Evolutionary conservation across 2,888 invertebrate genomes (phyloP).

Genomic region (Phaedon cochleariae): DNA sequence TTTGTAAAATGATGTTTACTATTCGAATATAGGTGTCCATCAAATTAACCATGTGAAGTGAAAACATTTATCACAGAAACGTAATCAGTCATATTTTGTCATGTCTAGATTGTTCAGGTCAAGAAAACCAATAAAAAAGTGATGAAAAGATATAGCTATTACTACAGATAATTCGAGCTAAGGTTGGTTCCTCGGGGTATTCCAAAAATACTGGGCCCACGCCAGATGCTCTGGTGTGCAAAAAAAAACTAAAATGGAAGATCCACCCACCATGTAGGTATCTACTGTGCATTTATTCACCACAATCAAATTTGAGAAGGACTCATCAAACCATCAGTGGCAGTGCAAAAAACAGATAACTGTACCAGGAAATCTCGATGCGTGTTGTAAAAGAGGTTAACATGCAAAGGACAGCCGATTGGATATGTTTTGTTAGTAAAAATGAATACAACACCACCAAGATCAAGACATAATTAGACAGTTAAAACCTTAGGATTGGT

Average conservation of each 20-base stretch:
- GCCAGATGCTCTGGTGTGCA: slow-evolving; percentile 55
- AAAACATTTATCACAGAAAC: too few relatives aligned
- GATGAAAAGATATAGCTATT: slow-evolving; percentile 11
- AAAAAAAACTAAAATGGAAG: slow-evolving; percentile 23
- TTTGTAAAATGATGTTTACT: too few relatives aligned
- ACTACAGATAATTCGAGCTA: slow-evolving; percentile 41
- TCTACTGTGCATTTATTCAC: slow-evolving; percentile 19
- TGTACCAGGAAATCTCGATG: slow-evolving; percentile 29
- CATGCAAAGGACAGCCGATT: slow-evolving; percentile 38
- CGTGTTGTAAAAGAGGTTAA: slow-evolving; percentile 32
- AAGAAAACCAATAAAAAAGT: background rate
- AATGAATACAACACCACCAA: slow-evolving; percentile 24
- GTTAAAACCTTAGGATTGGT: slow-evolving; percentile 30
- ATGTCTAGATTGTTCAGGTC: background rate
- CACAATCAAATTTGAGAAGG: slow-evolving; percentile 20
- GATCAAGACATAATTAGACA: slow-evolving; percentile 23
- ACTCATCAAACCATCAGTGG: slow-evolving; percentile 39
- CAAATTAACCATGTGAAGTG: too few relatives aligned
- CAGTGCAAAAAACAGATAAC: slow-evolving; percentile 21
- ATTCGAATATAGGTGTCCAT: too few relatives aligned
- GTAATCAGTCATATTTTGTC: background rate
- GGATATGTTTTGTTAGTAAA: slow-evolving; percentile 30
- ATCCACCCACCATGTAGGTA: too few relatives aligned
- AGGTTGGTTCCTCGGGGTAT: slow-evolving; percentile 59
- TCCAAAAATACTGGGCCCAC: slow-evolving; percentile 60